Percentiles rank a stretch among this genome's conserved stretches.
Evolutionary conservation across 2,797 vertebrate genomes (phyloP).

Genomic region (Sarcoramphus papa): DNA sequence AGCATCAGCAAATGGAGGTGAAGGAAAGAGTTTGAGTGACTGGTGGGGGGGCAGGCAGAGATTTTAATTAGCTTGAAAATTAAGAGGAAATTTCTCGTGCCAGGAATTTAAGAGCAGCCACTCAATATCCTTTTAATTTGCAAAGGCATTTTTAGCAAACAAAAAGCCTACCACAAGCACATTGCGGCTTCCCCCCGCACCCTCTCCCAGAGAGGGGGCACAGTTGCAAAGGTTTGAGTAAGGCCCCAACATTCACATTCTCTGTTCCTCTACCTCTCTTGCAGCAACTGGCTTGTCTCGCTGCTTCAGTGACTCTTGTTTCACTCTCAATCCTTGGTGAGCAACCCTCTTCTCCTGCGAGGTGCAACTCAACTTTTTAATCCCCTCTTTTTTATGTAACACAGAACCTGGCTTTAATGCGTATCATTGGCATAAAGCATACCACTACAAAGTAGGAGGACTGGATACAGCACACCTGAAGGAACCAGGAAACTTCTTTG

Average conservation of each 20-base stretch:
- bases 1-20: background rate
- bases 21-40: background rate
- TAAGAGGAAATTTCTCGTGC: background rate
- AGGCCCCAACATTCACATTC: background rate
- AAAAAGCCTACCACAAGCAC: background rate
- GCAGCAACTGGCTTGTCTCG: background rate
- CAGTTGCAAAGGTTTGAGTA: background rate
- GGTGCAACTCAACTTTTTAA: background rate
- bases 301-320: background rate
- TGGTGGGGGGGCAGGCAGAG: background rate
- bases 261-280: background rate
- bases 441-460: accelerated
- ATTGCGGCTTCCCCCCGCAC: background rate
- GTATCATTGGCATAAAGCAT: accelerated
- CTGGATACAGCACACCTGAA: background rate
- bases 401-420: background rate
- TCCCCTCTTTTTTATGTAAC: accelerated
- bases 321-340: accelerated
- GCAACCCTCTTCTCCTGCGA: accelerated
- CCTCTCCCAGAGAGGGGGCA: background rate
- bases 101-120: background rate
- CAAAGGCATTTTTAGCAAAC: conserved; percentile 11
- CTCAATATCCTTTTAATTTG: background rate
- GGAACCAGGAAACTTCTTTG: background rate
- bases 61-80: background rate